Evolutionary conservation across 2,888 invertebrate species (phyloP).

Genomic region (Rapana venosa): DNA sequence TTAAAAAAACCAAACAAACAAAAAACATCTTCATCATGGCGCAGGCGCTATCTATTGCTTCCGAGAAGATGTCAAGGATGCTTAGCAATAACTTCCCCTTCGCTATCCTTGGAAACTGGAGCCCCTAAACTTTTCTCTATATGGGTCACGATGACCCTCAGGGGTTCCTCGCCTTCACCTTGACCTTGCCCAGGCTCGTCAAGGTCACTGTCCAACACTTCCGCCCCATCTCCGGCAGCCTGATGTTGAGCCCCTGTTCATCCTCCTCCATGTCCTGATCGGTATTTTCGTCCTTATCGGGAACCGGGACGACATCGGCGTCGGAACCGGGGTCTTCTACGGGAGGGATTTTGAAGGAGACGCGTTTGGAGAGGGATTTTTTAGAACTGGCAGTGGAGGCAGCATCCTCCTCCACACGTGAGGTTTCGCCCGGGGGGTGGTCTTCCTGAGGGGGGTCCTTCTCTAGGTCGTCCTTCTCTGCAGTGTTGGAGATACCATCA

Average conservation of each 20-base stretch:
- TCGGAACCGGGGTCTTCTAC: not conserved
- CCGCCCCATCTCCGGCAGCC: not conserved
- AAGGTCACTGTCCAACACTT: not conserved
- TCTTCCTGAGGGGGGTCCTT: not conserved
- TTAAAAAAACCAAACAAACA: too few species aligned
- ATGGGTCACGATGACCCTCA: not conserved
- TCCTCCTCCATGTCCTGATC: not conserved
- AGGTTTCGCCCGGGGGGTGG: not conserved
- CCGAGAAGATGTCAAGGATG: not conserved
- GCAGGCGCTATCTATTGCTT: not conserved
- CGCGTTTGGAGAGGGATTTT: not conserved
- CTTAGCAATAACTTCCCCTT: not conserved
- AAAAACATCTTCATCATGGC: too few species aligned
- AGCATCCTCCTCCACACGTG: not conserved
- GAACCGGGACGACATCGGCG: too few species aligned
- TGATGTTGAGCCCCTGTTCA: not conserved
- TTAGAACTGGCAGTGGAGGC: not conserved
- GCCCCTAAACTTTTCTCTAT: not conserved
- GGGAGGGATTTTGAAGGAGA: constrained; percentile 5
- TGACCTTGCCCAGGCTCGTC: not conserved
- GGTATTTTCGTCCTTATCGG: not conserved
- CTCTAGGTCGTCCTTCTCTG: not conserved
- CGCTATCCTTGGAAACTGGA: not conserved
- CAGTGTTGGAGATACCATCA: not conserved
- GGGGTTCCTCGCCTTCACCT: not conserved